Conservation (phyloP, 2,797 vertebrate species). For the Phoeniculus purpureus region DNA sequence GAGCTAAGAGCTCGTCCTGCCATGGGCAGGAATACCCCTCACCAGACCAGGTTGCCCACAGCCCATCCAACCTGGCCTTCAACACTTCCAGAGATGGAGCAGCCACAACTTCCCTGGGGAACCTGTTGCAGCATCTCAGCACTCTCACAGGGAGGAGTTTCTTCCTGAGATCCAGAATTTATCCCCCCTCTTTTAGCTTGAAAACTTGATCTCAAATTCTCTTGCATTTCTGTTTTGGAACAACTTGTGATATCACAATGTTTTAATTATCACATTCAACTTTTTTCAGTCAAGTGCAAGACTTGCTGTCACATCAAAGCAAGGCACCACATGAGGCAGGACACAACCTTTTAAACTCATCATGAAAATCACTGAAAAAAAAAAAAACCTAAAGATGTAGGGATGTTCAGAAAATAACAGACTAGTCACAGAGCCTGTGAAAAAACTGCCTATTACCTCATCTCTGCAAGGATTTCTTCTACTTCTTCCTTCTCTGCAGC, state of each 20-base stretch:
- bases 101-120: too few species aligned
- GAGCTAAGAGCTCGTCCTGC: too few species aligned
- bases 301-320: neutral
- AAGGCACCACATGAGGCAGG: neutral
- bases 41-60: too few species aligned
- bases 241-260: neutral
- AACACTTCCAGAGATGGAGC: too few species aligned
- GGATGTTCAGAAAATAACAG: neutral
- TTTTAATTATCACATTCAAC: neutral
- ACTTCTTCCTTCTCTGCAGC: neutral
- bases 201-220: neutral
- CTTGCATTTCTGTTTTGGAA: neutral
- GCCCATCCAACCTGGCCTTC: too few species aligned
- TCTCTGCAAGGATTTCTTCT: neutral
- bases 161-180: too few species aligned
- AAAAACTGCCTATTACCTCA: neutral
- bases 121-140: too few species aligned
- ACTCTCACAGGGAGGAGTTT: too few species aligned
- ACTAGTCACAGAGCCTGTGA: neutral
- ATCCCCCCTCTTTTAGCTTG: neutral
- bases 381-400: too few species aligned
- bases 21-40: too few species aligned
- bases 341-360: neutral
- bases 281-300: neutral
- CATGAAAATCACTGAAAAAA: neutral